These are phyloP conservation scores for Choloepus hoffmanni DNA, from an alignment of 2,113 vertebrate genomes.

Conservation along the genomic window DNA sequence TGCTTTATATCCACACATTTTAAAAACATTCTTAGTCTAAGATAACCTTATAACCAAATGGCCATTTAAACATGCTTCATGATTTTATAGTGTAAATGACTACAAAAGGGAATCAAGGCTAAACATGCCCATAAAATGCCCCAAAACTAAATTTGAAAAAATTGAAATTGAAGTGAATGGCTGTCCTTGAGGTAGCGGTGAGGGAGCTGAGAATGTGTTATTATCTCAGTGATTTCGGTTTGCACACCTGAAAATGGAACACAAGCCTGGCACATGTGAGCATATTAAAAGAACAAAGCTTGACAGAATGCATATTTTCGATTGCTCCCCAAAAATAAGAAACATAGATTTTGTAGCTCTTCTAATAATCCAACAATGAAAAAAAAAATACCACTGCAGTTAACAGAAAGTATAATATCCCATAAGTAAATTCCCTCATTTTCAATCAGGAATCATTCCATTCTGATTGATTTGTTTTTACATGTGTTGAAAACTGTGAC, in stretches of 20 bases:
- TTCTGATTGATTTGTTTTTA: neutral
- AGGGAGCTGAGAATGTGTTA: neutral
- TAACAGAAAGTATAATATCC: neutral
- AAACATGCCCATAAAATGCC: neutral
- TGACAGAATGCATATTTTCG: neutral
- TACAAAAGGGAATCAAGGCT: neutral
- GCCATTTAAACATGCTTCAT: neutral
- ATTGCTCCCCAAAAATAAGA: neutral
- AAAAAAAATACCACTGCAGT: neutral
- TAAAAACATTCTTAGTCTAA: conserved; percentile 15
- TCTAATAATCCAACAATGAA: neutral
- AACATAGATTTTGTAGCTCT: neutral
- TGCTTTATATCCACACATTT: neutral
- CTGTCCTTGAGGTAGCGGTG: neutral
- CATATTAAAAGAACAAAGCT: neutral
- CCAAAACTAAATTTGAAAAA: neutral
- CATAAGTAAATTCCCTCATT: neutral
- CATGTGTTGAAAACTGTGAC: neutral
- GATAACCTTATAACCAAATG: neutral
- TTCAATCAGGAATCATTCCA: neutral
- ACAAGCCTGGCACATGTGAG: neutral
- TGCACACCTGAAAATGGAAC: neutral
- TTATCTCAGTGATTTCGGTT: neutral
- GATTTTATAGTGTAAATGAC: neutral
- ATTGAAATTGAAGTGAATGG: neutral